Evolutionary conservation across 1,140 invertebrate species (phyloP).

Genomic region (Drosophila bocqueti): DNA sequence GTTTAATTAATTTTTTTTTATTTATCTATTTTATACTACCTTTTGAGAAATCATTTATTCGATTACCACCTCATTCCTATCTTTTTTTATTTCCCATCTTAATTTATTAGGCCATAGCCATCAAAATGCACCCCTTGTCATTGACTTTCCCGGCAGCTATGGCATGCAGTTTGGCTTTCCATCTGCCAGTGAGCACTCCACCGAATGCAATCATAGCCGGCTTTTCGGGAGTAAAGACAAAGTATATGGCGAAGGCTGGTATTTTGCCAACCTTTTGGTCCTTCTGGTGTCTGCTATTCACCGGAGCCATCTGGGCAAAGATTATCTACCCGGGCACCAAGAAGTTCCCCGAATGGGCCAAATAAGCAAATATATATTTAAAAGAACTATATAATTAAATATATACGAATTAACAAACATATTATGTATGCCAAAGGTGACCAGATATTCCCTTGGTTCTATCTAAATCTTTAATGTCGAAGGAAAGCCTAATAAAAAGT

Average conservation of each 20-base stretch:
- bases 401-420: no score
- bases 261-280: conserved; percentile 87
- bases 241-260: conserved; percentile 86
- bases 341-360: conserved; percentile 42
- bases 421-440: no score
- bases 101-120: conserved; percentile 85
- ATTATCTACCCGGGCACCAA: conserved; percentile 46
- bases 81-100: background rate
- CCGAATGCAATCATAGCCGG: conserved; percentile 97
- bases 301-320: conserved; percentile 30
- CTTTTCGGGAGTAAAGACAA: conserved; percentile 86
- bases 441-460: no score
- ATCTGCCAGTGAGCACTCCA: conserved; percentile 90
- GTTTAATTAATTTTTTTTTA: no score
- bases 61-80: no score
- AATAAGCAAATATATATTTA: background rate
- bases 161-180: conserved; percentile 90
- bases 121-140: conserved; percentile 92
- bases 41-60: background rate
- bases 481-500: background rate
- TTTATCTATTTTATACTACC: background rate
- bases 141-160: conserved; percentile 93
- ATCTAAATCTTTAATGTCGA: no score
- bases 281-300: conserved; percentile 25
- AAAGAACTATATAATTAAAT: no score